phyloP scores from a whole-genome alignment of 1,140 invertebrate genomes.

The Cepaea nemoralis region DNA sequence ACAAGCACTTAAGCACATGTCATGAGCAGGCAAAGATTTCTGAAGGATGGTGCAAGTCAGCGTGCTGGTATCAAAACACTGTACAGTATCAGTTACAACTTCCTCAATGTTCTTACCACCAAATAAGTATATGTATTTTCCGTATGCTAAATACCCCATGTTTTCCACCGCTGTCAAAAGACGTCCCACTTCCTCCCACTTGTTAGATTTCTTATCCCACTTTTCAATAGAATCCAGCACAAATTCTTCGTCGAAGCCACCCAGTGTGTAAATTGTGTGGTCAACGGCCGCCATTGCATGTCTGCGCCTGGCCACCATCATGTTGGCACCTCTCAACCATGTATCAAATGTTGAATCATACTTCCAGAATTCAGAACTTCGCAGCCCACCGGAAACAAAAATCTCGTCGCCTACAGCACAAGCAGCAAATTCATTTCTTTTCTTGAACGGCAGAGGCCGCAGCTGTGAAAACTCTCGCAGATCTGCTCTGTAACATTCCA shows the following conservation, averaged over 20 bases:
- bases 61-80: conserved; percentile 63
- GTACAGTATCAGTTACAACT: conserved; percentile 64
- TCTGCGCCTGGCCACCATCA: conserved; percentile 62
- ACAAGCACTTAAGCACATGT: conserved; percentile 67
- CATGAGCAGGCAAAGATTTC: conserved; percentile 61
- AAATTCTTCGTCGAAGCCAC: conserved; percentile 67
- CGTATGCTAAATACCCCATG: conserved; percentile 66
- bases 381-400: conserved; percentile 64
- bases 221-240: conserved; percentile 64
- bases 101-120: conserved; percentile 68
- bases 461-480: conserved; percentile 60
- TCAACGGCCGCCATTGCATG: conserved; percentile 67
- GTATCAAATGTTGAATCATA: conserved; percentile 66
- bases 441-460: conserved; percentile 66
- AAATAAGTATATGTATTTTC: conserved; percentile 64
- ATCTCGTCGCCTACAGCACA: conserved; percentile 66
- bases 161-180: conserved; percentile 66
- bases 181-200: conserved; percentile 58
- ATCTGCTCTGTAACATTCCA: conserved; percentile 63
- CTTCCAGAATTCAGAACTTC: conserved; percentile 68
- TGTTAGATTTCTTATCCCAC: conserved; percentile 60
- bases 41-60: conserved; percentile 51
- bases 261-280: conserved; percentile 63
- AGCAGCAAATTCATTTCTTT: conserved; percentile 66
- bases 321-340: conserved; percentile 61